Base-by-base conservation (phyloP, 2,888 invertebrate species). In the Seira musarum region DNA sequence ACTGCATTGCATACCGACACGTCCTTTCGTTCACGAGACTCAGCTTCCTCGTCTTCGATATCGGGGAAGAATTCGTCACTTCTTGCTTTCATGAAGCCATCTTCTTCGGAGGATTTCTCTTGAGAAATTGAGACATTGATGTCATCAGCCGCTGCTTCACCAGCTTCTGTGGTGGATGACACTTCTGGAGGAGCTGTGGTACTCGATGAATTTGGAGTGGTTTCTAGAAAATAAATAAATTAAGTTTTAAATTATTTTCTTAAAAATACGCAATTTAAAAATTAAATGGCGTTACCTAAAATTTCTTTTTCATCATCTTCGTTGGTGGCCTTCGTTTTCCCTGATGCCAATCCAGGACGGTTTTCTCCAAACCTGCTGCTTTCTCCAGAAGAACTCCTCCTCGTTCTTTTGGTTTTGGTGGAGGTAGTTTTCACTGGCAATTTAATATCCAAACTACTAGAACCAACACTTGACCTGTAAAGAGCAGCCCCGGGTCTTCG, bases 401-500 rank as follows among this genome's bases (percentile, higher is more conserved):
- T 60, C 46, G 40, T 72, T n/a, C 78, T 64, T 35, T 79, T 79
- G 15, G 68, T 53, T 57, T 80, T 73, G 19, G 80, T 53, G 8
- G 67, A 13, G 8, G 46, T 10, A 13, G 68, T 6, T 35, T 74
- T 74, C 3, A 68, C 21, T 22, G 75, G 69, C 61, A 68, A 46
- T 30, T 80, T 80, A 17, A 75, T 13, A 1, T 80, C 75, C 46
- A 80, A 35, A 6, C 60, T 60, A 60, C 24, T 15, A 10, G 68
- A 15, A 17, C 76, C 71, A 25, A 80, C 53, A 61, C 70, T 81
- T 2, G 83, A 82, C 21, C 86, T 72, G 71, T 86, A 86, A 0
- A 86, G 65, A 8, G 86, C 85, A 57, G 86, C 86, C 21, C 86
- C 86, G 24, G 86, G 86, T 66, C 86, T 30, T 63, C 86, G 66